Conservation (phyloP, 1,140 invertebrate species). For the Brachionus calyciflorus region DNA sequence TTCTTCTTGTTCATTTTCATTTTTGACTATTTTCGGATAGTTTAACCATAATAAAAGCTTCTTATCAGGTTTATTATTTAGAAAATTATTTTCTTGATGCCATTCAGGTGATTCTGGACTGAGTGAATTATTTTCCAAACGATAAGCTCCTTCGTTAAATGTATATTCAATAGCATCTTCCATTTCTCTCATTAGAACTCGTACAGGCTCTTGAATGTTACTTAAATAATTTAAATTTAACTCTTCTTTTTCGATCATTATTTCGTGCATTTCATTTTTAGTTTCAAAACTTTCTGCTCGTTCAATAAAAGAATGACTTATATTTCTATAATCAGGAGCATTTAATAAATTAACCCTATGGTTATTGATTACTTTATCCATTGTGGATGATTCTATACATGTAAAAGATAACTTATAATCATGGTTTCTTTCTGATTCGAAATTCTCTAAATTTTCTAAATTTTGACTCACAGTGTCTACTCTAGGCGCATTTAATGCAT, state of each 20-base stretch:
- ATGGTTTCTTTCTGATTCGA: neutral
- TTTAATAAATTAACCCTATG: neutral
- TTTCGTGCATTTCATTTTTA: neutral
- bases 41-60: slow-evolving; percentile 45
- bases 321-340: neutral
- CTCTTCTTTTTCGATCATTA: neutral
- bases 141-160: neutral
- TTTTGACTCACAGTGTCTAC: neutral
- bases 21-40: slow-evolving; percentile 18
- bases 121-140: neutral
- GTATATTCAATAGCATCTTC: neutral
- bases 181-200: slow-evolving; percentile 26
- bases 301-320: slow-evolving; percentile 3
- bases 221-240: neutral
- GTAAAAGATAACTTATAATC: neutral
- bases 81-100: neutral
- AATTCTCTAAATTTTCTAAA: neutral
- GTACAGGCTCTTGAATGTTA: neutral
- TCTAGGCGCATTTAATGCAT: neutral
- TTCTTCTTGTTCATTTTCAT: slow-evolving; percentile 14
- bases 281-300: slow-evolving; percentile 8
- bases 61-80: slow-evolving; percentile 37
- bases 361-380: neutral
- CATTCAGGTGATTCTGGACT: neutral
- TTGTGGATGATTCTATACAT: neutral